Conservation (phyloP, 2,888 invertebrate genomes). For the Empis livida region DNA sequence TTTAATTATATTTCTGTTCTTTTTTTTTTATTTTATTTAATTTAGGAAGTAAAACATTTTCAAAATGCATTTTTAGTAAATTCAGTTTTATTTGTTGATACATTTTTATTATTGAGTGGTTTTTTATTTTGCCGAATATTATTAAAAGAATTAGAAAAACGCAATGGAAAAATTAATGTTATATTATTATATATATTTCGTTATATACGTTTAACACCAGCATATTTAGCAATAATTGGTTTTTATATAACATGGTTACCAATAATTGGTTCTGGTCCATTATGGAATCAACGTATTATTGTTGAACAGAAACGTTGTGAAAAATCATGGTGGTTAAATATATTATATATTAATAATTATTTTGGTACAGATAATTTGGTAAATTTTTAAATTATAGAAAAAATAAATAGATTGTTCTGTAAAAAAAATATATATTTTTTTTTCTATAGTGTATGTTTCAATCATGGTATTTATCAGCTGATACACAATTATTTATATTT, state of each 20-base stretch:
- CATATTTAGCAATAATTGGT: conserved; percentile 55
- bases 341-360: conserved; percentile 63
- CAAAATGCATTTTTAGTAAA: conserved; percentile 50
- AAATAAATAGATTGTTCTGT: too few species aligned
- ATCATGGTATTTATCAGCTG: conserved; percentile 44
- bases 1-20: conserved; percentile 3
- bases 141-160: conserved; percentile 51
- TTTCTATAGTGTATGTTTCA: conserved; percentile 41
- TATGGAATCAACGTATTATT: conserved; percentile 53
- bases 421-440: conserved; percentile 3
- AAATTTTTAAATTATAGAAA: too few species aligned
- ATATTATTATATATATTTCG: conserved; percentile 48
- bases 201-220: conserved; percentile 61
- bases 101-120: conserved; percentile 56
- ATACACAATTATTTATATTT: conserved; percentile 51
- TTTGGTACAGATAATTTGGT: conserved; percentile 42
- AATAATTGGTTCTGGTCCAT: conserved; percentile 56
- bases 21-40: conserved; percentile 9
- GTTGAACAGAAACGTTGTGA: conserved; percentile 45
- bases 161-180: conserved; percentile 48
- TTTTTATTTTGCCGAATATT: conserved; percentile 56
- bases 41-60: conserved; percentile 44
- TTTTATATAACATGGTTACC: conserved; percentile 61
- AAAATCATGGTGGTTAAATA: conserved; percentile 60
- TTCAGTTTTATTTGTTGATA: conserved; percentile 58